phyloP scores from a whole-genome alignment of 2,888 invertebrate species.

The Andrena fulva region DNA sequence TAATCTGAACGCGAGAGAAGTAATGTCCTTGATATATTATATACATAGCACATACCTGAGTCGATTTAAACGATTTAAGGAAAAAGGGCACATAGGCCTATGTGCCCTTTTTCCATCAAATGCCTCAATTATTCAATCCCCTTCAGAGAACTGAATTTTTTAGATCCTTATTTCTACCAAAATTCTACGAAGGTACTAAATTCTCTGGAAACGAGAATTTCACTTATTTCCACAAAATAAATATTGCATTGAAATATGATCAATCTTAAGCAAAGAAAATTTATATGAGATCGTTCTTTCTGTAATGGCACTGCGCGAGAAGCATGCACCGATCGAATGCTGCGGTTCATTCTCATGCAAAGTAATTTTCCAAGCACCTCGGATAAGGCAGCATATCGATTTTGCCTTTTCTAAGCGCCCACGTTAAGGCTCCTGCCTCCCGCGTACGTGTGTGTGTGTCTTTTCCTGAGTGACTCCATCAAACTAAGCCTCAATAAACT shows the following conservation, averaged over 20 bases:
- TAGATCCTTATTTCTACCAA: no score
- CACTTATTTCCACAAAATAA: no score
- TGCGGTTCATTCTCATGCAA: slow-evolving; percentile 77
- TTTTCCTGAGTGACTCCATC: slow-evolving; percentile 81
- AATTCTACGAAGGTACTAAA: no score
- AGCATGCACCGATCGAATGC: slow-evolving; percentile 44
- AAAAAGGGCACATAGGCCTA: no score
- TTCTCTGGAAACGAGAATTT: not conserved
- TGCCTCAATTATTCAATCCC: no score
- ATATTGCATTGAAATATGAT: not conserved
- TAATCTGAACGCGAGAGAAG: no score
- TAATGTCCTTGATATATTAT: no score
- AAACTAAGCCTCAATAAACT: slow-evolving; percentile 84
- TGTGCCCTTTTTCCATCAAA: no score
- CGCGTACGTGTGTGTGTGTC: slow-evolving; percentile 4
- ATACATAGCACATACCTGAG: no score
- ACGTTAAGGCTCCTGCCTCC: slow-evolving; percentile 14
- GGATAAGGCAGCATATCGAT: slow-evolving; percentile 72
- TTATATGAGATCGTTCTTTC: not conserved
- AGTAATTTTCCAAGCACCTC: slow-evolving; percentile 70
- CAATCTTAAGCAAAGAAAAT: not conserved
- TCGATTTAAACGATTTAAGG: no score
- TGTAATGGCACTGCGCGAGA: not conserved
- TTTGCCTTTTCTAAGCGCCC: slow-evolving; percentile 56
- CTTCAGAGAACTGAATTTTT: no score